Evolutionary conservation across 2,797 vertebrate genomes (phyloP), one percentile per base, ranked within the genome.

Genomic region (Aselliscus stoliczkanus): DNA sequence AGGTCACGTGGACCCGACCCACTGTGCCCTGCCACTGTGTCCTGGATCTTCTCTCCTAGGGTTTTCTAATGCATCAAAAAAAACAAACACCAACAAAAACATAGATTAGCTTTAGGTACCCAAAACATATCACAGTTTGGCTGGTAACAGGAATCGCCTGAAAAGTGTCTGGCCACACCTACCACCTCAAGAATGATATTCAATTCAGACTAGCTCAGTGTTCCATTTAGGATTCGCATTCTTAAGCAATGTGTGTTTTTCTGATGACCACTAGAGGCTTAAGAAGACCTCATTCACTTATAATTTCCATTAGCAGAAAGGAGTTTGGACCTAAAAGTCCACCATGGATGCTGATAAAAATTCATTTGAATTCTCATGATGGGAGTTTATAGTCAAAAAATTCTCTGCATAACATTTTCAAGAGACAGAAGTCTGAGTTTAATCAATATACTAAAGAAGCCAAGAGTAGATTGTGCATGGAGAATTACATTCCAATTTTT

Each of bases 41-140:
- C 98, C 96, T 98, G 98, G 89, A 98, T 98, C 95, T 99, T 99
- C 96, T 99, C 98, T 10, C 98, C 98, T 93, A 99, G 98, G 96
- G 99, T 99, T 98, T 99, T 99, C 99, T 99, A 98, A 97, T 97
- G 94, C 95, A 98, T 93, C 60, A 95, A 88, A 98, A 95, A 98
- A 94, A 92, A 90, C 34, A 90, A 81, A 88, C 70, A 73, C 52
- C 23, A 47, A 23, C 23, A 79, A 96, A 92, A 96, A 90, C 75
- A 98, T 75, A 97, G 96, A 98, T 99, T 98, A 98, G 94, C 69
- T 88, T 88, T 93, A 80, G 94, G n/a, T 76, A 96, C 96, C 88
- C 88, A 97, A 97, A 97, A 95, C 37, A 82, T 65, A 84, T 21
- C 50, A 95, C 64, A 94, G 60, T 95, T 96, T 97, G 95, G 95